Evolutionary conservation across 2,113 vertebrate species (phyloP), one percentile per base, ranked within the genome.

Genomic region (Argyrosomus japonicus): DNA sequence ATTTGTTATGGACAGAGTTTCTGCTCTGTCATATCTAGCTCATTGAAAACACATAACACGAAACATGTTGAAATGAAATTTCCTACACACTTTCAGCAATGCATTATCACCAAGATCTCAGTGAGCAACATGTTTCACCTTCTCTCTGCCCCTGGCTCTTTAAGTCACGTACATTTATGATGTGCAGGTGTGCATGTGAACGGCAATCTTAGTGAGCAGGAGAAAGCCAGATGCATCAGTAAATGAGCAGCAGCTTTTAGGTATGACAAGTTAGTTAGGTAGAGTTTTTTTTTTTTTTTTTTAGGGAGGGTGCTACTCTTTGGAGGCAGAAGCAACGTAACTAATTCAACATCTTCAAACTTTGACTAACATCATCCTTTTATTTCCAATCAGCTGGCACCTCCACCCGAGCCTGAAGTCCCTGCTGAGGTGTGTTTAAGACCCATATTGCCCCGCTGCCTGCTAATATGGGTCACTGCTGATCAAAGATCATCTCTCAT

Each of bases 361-460:
- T 84, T 76, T 83, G 62, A 94, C 94, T 95, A 95, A 95, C 91
- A 75, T 21, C 86, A 86, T 83, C 86, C 88, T 97, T 96, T 96
- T 97, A 89, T 96, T 95, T 96, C 96, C 94, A 93, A 95, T 94
- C 90, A 98, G 98, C 97, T 97, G 95, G 96, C 97, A 80, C 97
- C 96, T 25, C 93, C 96, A 57, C 96, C 96, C 36, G 98, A 98
- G 87, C 91, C 96, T 19, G 97, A 98, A 91, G 96, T 93, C 92
- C 89, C 96, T 54, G 92, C 95, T 12, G 97, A 99, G 97, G 97
- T 99, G 96, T 97, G 97, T 97, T 88, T 69, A 87, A 89, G 92
- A 91, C 93, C 95, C 87, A 88, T 95, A 94, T 95, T 94, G 93
- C 90, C 81, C 3, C 6, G 4, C 54, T 77, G 62, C 65, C 18